Evolutionary conservation across 1,140 invertebrate species (phyloP).

Genomic region (Chionoecetes opilio): DNA sequence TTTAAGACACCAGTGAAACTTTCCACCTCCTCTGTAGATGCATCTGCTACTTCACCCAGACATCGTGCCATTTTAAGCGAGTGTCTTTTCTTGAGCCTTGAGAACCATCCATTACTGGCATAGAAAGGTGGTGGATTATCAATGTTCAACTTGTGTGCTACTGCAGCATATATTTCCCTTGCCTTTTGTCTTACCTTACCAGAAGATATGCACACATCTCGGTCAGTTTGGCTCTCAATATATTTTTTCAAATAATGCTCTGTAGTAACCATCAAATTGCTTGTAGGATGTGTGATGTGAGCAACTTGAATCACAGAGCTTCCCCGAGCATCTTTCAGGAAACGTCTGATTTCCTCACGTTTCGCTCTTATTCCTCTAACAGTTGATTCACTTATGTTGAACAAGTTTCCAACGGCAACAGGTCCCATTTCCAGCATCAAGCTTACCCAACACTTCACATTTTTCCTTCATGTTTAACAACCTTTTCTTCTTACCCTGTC

Average conservation of each 20-base stretch:
- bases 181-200: not conserved
- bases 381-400: too few species aligned
- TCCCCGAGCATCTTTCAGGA: too few species aligned
- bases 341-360: too few species aligned
- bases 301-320: too few species aligned
- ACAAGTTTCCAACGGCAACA: too few species aligned
- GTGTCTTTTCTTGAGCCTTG: conserved; percentile 1
- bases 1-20: conserved; percentile 36
- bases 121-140: not conserved
- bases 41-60: not conserved
- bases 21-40: conserved; percentile 30
- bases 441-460: too few species aligned
- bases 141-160: not conserved
- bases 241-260: not conserved
- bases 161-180: not conserved
- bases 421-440: too few species aligned
- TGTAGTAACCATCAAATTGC: not conserved
- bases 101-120: not conserved
- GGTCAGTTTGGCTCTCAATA: not conserved
- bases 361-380: too few species aligned
- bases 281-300: too few species aligned
- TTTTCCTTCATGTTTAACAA: too few species aligned
- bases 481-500: too few species aligned
- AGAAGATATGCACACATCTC: not conserved
- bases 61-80: not conserved